These are phyloP conservation scores for Phengaris alcon DNA, from an alignment of 2,888 invertebrate genomes.

Conservation along the genomic window DNA sequence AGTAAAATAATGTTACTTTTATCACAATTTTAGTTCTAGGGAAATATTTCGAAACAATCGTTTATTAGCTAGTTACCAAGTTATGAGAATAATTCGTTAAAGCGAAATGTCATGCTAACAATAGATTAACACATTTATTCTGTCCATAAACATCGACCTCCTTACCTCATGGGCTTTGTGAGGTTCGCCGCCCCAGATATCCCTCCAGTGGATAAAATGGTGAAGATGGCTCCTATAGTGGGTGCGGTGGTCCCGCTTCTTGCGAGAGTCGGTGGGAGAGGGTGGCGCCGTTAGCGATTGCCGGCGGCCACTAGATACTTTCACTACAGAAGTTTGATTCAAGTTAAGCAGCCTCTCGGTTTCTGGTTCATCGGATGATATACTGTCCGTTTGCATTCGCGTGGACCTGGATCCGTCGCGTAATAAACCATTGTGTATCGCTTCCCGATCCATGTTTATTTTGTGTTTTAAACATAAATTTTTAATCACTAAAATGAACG, in stretches of 20 bases:
- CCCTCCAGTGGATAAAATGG: conserved; percentile 72
- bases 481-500: conserved; percentile 38
- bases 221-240: conserved; percentile 72
- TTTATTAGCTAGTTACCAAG: not conserved
- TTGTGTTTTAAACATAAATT: not conserved
- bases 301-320: conserved; percentile 55
- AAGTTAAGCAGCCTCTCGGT: conserved; percentile 62
- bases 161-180: conserved; percentile 70
- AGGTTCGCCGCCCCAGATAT: conserved; percentile 72
- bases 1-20: not conserved
- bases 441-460: conserved; percentile 60
- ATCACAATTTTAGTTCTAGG: not conserved
- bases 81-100: not conserved
- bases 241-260: conserved; percentile 63
- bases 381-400: conserved; percentile 64
- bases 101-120: conserved; percentile 1
- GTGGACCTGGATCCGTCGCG: conserved; percentile 55
- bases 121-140: not conserved
- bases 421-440: conserved; percentile 54
- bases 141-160: not conserved
- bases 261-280: conserved; percentile 71
- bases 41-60: not conserved
- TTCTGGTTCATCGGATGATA: conserved; percentile 72
- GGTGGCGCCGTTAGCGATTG: conserved; percentile 73
- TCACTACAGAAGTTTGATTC: conserved; percentile 56